Evolutionary conservation across 2,888 invertebrate genomes (phyloP).

Genomic region (Dynastes grantii): DNA sequence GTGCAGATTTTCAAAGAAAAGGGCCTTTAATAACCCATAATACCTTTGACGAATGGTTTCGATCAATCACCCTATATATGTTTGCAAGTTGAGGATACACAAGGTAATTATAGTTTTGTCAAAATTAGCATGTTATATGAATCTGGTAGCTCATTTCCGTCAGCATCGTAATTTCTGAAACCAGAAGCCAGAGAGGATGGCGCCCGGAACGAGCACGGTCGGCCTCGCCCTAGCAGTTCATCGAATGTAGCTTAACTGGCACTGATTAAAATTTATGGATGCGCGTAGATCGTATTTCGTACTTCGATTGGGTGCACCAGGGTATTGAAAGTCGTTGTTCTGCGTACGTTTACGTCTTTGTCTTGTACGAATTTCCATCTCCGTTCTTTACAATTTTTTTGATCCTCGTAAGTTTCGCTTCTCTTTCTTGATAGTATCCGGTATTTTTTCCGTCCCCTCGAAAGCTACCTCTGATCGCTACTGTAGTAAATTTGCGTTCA

Average conservation of each 20-base stretch:
- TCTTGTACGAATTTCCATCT: too few species aligned
- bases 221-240: slow-evolving; percentile 57
- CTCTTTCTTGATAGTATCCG: too few species aligned
- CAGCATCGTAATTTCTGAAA: slow-evolving; percentile 55
- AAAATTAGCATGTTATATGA: not conserved
- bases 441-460: too few species aligned
- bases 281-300: slow-evolving; percentile 62
- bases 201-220: slow-evolving; percentile 57
- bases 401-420: too few species aligned
- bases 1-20: too few species aligned
- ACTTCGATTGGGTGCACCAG: slow-evolving; percentile 34
- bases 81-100: too few species aligned
- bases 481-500: too few species aligned
- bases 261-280: slow-evolving; percentile 67
- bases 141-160: slow-evolving; percentile 14
- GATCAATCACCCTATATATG: too few species aligned
- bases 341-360: not conserved
- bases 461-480: too few species aligned
- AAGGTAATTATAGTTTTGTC: not conserved
- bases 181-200: slow-evolving; percentile 51
- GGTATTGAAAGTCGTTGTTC: slow-evolving; percentile 44
- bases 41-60: too few species aligned
- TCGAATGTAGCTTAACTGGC: slow-evolving; percentile 64
- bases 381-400: too few species aligned
- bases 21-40: too few species aligned